phyloP scores from a whole-genome alignment of 2,888 invertebrate genomes.

The Galerucella calmariensis region DNA sequence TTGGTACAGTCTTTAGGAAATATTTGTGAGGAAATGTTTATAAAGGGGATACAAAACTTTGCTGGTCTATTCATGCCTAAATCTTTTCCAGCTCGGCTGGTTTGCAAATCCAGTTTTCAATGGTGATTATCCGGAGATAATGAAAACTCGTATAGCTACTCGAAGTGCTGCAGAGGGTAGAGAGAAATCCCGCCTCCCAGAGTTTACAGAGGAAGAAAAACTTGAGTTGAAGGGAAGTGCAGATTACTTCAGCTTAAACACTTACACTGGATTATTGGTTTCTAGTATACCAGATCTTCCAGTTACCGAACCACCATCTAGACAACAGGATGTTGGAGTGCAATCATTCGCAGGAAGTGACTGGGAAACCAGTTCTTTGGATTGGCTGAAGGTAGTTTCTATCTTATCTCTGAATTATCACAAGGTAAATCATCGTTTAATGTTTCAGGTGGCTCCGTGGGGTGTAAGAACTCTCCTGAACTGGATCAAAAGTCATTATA shows the following conservation, averaged over 20 bases:
- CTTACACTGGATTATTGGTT: slow-evolving; percentile 74
- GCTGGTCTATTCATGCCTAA: neutral
- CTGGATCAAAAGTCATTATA: slow-evolving; percentile 58
- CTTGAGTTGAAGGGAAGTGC: slow-evolving; percentile 70
- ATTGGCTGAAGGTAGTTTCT: slow-evolving; percentile 42
- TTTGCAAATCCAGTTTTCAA: slow-evolving; percentile 70
- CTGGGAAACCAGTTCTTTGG: slow-evolving; percentile 41
- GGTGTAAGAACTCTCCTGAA: slow-evolving; percentile 68
- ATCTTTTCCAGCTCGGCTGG: slow-evolving; percentile 48
- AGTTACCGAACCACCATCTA: slow-evolving; percentile 28
- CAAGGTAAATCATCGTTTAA: neutral
- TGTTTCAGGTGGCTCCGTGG: slow-evolving; percentile 67
- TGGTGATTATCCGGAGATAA: slow-evolving; percentile 75
- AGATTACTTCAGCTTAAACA: slow-evolving; percentile 82
- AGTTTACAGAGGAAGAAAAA: slow-evolving; percentile 72
- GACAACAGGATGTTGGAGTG: slow-evolving; percentile 54
- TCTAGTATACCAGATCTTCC: slow-evolving; percentile 29
- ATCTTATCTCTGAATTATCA: neutral
- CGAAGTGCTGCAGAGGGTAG: slow-evolving; percentile 72
- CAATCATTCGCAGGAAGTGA: slow-evolving; percentile 33
- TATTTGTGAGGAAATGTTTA: too few relatives aligned
- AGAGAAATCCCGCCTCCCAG: slow-evolving; percentile 71
- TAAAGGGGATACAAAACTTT: too few relatives aligned
- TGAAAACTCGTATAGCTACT: slow-evolving; percentile 70
- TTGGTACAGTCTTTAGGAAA: too few relatives aligned